Evolutionary conservation across 2,888 invertebrate genomes (phyloP), one percentile per base, ranked within the genome.

Genomic region (Sialis lutaria): DNA sequence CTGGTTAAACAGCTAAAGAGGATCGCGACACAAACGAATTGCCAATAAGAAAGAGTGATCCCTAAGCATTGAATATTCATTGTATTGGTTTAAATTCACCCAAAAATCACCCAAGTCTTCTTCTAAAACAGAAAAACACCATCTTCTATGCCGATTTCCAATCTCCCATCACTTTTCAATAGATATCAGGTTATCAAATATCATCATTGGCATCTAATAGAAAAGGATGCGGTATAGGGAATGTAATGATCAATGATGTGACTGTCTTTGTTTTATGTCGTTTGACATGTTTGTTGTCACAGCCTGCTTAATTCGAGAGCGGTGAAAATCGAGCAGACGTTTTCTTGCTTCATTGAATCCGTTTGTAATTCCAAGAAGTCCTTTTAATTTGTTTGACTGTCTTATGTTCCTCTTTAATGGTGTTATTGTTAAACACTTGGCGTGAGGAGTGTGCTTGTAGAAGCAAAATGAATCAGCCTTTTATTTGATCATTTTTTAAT

Each of bases 31-130:
- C 42, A 42, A 42, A 42, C 42, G 42, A 42, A 42, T 42, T 42
- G 42, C 42, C 42, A 42, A 42, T 42, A 42, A 42, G 42, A 42
- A 42, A 42, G 42, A 42, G 42, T 42, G 42, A 42, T 42, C 31
- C 30, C 22, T 42, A 13, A 10, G 12, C 37, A 37, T 37, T 37
- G 37, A 37, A 37, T 37, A 37, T 37, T 37, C 37, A 37, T 37
- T 37, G 37, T 37, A 37, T 37, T 37, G 37, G 37, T n/a, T 37
- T 7, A n/a, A 12, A 22, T 22, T 22, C 22, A 22, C 22, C 22
- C 22, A 22, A 22, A 22, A 22, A 22, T 22, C 22, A 22, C 2
- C 22, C 22, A 4, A 22, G 22, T 22, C 22, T 22, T 22, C 22
- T 22, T 22, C 22, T 22, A 22, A 4, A 22, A 22, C 22, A 22